These are phyloP conservation scores for Magallana angulata DNA, from an alignment of 1,140 invertebrate genomes.

Conservation along the genomic window DNA sequence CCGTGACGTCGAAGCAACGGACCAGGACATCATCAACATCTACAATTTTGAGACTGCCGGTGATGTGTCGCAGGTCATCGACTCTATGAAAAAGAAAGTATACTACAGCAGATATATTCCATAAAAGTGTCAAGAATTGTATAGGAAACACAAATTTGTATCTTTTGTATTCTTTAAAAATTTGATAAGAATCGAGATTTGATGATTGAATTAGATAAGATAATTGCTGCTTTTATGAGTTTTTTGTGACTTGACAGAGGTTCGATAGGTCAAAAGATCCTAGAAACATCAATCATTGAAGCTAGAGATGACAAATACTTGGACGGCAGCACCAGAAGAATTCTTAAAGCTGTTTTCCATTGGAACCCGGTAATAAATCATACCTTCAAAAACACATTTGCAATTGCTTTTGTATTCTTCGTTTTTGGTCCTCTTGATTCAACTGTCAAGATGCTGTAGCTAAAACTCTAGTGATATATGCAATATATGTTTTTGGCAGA, in stretches of 20 bases:
- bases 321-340: neutral
- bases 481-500: neutral
- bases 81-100: constrained; percentile 34
- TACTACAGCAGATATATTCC: neutral
- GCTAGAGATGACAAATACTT: neutral
- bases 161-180: neutral
- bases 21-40: constrained; percentile 4
- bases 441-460: neutral
- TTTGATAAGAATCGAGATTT: too few species aligned
- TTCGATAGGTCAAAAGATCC: neutral
- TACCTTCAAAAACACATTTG: too few species aligned
- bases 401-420: too few species aligned
- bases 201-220: too few species aligned
- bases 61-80: neutral
- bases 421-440: too few species aligned
- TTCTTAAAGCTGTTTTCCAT: neutral
- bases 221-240: neutral
- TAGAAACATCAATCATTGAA: neutral
- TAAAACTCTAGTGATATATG: neutral
- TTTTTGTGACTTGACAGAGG: neutral
- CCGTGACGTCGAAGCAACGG: neutral
- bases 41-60: constrained; percentile 10
- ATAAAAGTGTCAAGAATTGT: too few species aligned
- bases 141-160: too few species aligned
- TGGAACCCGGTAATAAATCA: neutral